Percentiles rank a stretch among this genome's conserved stretches.
Conservation (phyloP, 2,113 vertebrate species). For the Oreochromis aureus region DNA sequence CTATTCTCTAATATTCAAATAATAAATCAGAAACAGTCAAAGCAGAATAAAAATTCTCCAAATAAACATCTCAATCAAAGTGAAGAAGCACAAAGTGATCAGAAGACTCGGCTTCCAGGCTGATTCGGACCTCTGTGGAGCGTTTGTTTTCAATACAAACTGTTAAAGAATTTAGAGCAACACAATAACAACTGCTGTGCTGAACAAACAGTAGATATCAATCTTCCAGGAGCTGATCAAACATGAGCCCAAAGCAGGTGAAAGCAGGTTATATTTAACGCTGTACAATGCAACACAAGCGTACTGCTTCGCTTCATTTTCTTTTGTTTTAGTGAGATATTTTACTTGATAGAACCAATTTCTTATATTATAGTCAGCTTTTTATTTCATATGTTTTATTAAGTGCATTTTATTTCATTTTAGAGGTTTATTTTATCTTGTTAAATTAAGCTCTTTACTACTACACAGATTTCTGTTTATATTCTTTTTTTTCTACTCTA, state of each 20-base stretch:
- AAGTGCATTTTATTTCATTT: neutral
- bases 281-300: neutral
- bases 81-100: neutral
- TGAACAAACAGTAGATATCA: neutral
- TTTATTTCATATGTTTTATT: too few species aligned
- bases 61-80: neutral
- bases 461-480: neutral
- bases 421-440: neutral
- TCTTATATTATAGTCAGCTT: neutral
- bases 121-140: neutral
- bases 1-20: neutral
- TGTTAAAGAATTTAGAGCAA: neutral
- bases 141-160: neutral
- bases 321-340: neutral
- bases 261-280: neutral
- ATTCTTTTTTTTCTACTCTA: neutral
- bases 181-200: neutral
- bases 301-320: neutral
- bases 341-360: neutral
- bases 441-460: neutral
- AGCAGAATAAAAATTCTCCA: neutral
- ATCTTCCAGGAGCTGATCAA: neutral
- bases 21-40: neutral
- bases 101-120: neutral
- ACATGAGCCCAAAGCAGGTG: neutral